Evolutionary conservation across 92 coral and sea anemone genomes (phyloP).

Genomic region (Desmophyllum pertusum): DNA sequence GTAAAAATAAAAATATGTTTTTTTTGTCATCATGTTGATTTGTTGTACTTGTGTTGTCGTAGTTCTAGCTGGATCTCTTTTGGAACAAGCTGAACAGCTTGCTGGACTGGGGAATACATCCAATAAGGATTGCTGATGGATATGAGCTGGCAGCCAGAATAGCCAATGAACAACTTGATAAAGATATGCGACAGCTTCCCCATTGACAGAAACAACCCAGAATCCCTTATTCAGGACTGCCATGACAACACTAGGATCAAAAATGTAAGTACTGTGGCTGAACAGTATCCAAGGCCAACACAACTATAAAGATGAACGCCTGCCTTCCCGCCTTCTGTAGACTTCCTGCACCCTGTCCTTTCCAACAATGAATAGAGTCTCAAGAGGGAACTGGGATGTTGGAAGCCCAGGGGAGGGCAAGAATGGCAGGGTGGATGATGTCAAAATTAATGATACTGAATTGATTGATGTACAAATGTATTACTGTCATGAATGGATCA

Average conservation of each 20-base stretch:
- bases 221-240: constrained; percentile 93
- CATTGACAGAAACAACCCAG: constrained; percentile 79
- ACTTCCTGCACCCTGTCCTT: too few relatives aligned
- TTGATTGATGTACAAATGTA: too few relatives aligned
- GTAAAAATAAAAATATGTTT: too few relatives aligned
- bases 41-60: neutral
- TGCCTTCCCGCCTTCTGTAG: too few relatives aligned
- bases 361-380: too few relatives aligned
- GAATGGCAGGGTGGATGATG: too few relatives aligned
- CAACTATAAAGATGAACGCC: too few relatives aligned
- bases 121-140: constrained; percentile 98
- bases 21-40: neutral
- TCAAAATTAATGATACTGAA: too few relatives aligned
- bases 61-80: constrained; percentile 98
- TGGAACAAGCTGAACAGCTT: constrained; percentile 99
- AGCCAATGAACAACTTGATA: constrained; percentile 89
- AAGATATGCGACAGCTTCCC: constrained; percentile 94
- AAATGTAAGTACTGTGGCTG: constrained; percentile 83
- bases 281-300: neutral
- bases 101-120: constrained; percentile 99
- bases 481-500: too few relatives aligned
- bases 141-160: constrained; percentile 98
- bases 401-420: too few relatives aligned
- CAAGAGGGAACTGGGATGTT: too few relatives aligned
- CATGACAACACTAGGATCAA: constrained; percentile 97